Evolutionary conservation across 1,140 invertebrate species (phyloP), one percentile per base, ranked within the genome.

Genomic region (Neocloeon triangulifer): DNA sequence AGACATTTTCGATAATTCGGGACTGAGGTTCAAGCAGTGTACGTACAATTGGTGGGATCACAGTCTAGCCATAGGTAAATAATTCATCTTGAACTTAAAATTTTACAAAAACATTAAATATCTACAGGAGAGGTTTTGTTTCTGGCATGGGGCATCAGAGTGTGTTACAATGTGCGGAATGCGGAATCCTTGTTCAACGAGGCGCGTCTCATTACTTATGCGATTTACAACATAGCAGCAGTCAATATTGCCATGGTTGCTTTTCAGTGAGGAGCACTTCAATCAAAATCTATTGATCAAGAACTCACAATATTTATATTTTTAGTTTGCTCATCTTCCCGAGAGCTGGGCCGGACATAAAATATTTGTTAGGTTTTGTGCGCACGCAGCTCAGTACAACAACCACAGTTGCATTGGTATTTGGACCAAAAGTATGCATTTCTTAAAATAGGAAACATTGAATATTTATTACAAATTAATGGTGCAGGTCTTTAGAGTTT

Each of bases 1-100:
- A 51, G 66, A 68, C 20, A 82, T 84, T 34, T 57, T 62, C 19
- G 79, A 84, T 41, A 65, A 67, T 42, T 52, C 59, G 39, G 66
- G 62, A 14, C 53, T 85, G n/a, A 73, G 73, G 42, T 88, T 86
- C 48, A 80, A 79, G 44, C 79, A 84, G 44, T 88, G 82, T 52
- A 67, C 69, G 16, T 86, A 80, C 49, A 82, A 85, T 43, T 88
- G 81, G 81, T 88, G 80, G 80, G 80, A 85, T 61, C 79, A 85
- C 52, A 79, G 74, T 50, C 55, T 85, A 46, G 77, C 76, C 33
- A 78, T 82, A 42, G 79, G 75, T 77, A 56, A 58, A 41, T 39
- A 27, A 19, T 21, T 29, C 25, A 18, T 26, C 14, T n/a, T n/a
- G n/a, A n/a, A n/a, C n/a, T n/a, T n/a, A n/a, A n/a, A n/a, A n/a